Evolutionary conservation across 2,113 vertebrate genomes (phyloP), one percentile per base, ranked within the genome.

Genomic region (Tragelaphus strepsiceros): DNA sequence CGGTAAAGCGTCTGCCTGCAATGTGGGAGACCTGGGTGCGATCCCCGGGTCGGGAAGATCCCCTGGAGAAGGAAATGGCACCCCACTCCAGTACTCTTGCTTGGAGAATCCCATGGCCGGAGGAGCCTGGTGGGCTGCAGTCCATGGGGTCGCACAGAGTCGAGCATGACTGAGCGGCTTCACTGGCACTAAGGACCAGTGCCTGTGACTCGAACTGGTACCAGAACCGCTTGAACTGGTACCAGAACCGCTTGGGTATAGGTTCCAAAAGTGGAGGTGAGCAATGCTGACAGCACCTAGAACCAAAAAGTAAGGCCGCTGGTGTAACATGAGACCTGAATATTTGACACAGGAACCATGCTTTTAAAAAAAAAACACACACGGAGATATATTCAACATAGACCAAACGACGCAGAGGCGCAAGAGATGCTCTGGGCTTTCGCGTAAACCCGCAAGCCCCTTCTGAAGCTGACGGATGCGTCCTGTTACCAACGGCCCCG

Each of bases 351-450:
- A 28, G 84, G 24, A 39, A 13, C 32, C 21, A 14, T 12, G 61
- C 59, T 10, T 43, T 24, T 5, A 39, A 43, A 43, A 43, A 43
- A 43, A 35, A 24, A 39, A 24, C 46, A 43, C 16, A 46, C 84
- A 16, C 53, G 56, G 81, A 74, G 71, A 64, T 19, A n/a, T 1
- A 35, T 4, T 39, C 39, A 39, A 4, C 3, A 0, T 0, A 6
- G 95, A 49, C 35, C 43, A 28, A 89, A 59, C 0, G 21, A 17
- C 17, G n/a, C 7, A 51, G 49, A 82, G 43, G 54, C 35, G 39
- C 13, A 9, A 54, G 51, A 53, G 28, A 26, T 3, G 49, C n/a
- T 21, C 77, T 49, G 56, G 51, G 88, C 17, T 92, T 94, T 26
- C 35, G 53, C 26, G 1, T 6, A 3, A 19, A 59, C 26, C 13